Conservation (phyloP, 2,797 vertebrate species). For the Arrhamphus sclerolepis region DNA sequence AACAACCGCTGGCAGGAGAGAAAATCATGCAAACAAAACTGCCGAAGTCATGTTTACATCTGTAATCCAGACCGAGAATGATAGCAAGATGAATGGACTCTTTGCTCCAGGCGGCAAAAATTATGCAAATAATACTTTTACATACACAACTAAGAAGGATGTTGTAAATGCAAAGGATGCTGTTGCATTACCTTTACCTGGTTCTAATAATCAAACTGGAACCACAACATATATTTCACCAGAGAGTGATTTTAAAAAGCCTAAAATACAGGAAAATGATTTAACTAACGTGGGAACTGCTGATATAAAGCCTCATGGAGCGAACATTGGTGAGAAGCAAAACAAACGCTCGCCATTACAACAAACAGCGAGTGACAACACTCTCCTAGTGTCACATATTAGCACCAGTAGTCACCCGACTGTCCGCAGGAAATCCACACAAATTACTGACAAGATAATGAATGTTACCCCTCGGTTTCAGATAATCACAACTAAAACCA, state of each 20-base stretch:
- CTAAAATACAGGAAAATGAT: conserved; percentile 30
- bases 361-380: neutral
- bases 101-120: conserved; percentile 1
- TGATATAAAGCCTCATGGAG: conserved; percentile 8
- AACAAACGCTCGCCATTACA: neutral
- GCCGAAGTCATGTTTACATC: conserved; percentile 20
- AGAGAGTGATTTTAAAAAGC: conserved; percentile 7
- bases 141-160: conserved; percentile 14
- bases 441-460: conserved; percentile 9
- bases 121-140: conserved; percentile 13
- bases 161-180: conserved; percentile 18
- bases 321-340: conserved; percentile 22
- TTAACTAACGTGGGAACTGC: conserved; percentile 13
- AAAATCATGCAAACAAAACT: conserved; percentile 4
- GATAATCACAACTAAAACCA: conserved; percentile 14
- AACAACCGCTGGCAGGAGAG: conserved; percentile 2
- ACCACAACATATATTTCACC: conserved; percentile 9
- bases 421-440: conserved; percentile 8
- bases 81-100: conserved; percentile 26
- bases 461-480: conserved; percentile 21
- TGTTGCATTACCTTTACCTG: conserved; percentile 13
- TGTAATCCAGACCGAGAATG: conserved; percentile 10
- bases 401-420: conserved; percentile 19
- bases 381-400: conserved; percentile 6
- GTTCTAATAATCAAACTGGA: conserved; percentile 22